Percentiles rank a stretch among this genome's conserved stretches.
Conservation (phyloP, 2,888 invertebrate genomes). For the Microplitis manilae region DNA sequence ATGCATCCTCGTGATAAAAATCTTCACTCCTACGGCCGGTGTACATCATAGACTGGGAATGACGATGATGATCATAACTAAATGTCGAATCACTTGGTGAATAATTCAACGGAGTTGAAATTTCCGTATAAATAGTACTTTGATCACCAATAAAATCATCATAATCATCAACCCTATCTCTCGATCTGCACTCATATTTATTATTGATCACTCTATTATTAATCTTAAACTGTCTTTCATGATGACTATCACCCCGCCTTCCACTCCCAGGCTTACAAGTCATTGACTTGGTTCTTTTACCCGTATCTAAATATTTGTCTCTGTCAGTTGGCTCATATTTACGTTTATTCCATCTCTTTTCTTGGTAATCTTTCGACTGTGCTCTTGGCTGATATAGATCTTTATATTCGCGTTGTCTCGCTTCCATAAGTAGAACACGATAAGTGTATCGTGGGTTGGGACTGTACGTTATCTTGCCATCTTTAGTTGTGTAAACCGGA, state of each 20-base stretch:
- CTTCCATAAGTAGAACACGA: constrained; percentile 62
- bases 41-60: background rate
- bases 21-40: constrained; percentile 12
- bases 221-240: background rate
- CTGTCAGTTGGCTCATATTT: constrained; percentile 18
- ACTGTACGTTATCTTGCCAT: constrained; percentile 69
- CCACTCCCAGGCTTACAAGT: background rate
- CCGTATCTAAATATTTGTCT: constrained; percentile 13
- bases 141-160: constrained; percentile 22
- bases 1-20: constrained; percentile 11
- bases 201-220: constrained; percentile 16
- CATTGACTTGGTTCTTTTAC: background rate
- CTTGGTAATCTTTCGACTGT: constrained; percentile 21
- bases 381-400: constrained; percentile 44
- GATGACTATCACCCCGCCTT: background rate
- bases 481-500: constrained; percentile 69
- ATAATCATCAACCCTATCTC: constrained; percentile 25
- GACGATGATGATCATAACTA: constrained; percentile 17
- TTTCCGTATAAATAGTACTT: constrained; percentile 26
- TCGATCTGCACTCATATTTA: constrained; percentile 32
- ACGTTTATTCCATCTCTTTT: constrained; percentile 11
- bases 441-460: constrained; percentile 67
- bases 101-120: constrained; percentile 12
- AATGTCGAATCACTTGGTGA: constrained; percentile 21
- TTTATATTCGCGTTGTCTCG: constrained; percentile 58